phyloP scores from a whole-genome alignment of 2,888 invertebrate genomes.

The Ectobius pallidus region DNA sequence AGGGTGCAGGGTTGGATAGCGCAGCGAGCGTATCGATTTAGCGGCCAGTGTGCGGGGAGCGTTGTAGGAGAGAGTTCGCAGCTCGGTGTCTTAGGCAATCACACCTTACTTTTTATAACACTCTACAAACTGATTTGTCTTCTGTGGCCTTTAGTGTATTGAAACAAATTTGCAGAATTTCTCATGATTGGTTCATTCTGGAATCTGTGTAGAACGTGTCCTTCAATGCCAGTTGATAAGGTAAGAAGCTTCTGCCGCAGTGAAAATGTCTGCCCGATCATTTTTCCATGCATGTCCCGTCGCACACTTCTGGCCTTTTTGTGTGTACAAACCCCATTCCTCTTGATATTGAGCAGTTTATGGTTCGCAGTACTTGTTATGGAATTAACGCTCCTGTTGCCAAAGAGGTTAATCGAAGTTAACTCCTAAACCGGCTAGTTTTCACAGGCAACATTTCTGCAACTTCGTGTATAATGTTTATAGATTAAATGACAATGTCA shows the following conservation, averaged over 20 bases:
- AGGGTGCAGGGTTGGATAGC: neutral
- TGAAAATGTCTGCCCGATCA: no score
- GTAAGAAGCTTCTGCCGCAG: constrained; percentile 60
- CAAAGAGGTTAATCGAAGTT: no score
- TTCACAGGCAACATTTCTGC: no score
- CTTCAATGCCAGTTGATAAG: constrained; percentile 96
- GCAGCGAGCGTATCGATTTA: neutral
- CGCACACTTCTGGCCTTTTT: no score
- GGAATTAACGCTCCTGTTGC: no score
- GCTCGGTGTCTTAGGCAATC: constrained; percentile 4
- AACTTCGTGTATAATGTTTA: no score
- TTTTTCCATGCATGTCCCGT: no score
- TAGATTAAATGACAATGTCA: no score
- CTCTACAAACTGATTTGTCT: neutral
- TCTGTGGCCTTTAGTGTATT: constrained; percentile 22
- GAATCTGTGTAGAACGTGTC: constrained; percentile 96
- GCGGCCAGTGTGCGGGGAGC: constrained; percentile 9
- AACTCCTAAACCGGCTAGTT: no score
- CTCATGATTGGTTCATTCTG: constrained; percentile 95
- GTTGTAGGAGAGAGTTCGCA: neutral
- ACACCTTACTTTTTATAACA: constrained; percentile 2
- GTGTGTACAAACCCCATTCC: no score
- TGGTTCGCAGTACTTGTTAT: no score
- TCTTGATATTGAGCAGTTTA: no score
- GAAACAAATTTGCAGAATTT: constrained; percentile 35